Conservation (phyloP, 2,888 invertebrate species). For the Eulithis prunata region DNA sequence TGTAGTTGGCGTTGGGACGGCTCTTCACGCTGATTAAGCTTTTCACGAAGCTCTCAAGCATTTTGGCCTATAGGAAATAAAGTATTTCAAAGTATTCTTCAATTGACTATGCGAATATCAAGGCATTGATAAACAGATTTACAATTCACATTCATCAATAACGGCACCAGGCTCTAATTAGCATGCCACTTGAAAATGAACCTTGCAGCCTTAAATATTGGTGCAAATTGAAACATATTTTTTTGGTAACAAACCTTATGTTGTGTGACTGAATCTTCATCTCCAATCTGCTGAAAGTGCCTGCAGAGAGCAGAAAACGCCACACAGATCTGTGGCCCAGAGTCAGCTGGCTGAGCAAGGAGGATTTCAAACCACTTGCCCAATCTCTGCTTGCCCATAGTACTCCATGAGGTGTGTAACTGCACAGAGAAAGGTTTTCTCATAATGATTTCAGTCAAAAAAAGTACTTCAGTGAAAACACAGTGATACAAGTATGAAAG, state of each 20-base stretch:
- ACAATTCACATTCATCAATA: too few species aligned
- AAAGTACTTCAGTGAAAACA: background rate
- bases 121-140: background rate
- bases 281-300: conserved; percentile 79
- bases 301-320: conserved; percentile 87
- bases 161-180: too few species aligned
- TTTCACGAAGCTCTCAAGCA: conserved; percentile 90
- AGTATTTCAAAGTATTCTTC: too few species aligned
- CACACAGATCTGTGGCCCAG: conserved; percentile 84
- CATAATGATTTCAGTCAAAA: background rate
- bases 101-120: too few species aligned
- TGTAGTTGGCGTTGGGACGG: conserved; percentile 88
- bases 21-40: conserved; percentile 90
- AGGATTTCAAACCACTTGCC: conserved; percentile 79
- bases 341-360: conserved; percentile 72
- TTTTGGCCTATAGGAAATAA: conserved; percentile 72
- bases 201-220: background rate
- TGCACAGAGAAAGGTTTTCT: conserved; percentile 38
- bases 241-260: conserved; percentile 77
- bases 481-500: too few species aligned
- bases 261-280: conserved; percentile 72
- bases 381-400: conserved; percentile 71
- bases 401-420: conserved; percentile 75
- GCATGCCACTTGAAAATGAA: background rate
- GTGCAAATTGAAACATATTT: background rate